Percentiles rank a stretch among this genome's conserved stretches.
Conservation (phyloP, 2,888 invertebrate species). For the Cheilosia impressa region DNA sequence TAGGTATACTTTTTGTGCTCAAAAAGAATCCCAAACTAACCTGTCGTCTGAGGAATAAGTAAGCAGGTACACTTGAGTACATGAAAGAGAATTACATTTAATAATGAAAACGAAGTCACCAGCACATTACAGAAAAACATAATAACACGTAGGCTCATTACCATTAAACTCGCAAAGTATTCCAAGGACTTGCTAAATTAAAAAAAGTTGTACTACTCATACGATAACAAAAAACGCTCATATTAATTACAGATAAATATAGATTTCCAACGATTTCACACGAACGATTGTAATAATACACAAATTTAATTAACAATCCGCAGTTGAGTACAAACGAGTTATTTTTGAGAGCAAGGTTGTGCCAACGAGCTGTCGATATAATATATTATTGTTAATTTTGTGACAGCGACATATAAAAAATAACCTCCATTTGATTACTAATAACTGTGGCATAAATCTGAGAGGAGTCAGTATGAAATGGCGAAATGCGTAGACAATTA, state of each 20-base stretch:
- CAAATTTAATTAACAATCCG: neutral
- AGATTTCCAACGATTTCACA: neutral
- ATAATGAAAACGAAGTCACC: neutral
- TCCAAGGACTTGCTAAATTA: neutral
- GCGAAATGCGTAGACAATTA: no score
- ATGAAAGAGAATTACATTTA: neutral
- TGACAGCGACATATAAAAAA: neutral
- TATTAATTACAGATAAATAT: neutral
- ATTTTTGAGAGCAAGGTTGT: conserved; percentile 10
- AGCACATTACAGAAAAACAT: neutral
- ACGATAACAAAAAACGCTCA: neutral
- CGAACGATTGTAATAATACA: neutral
- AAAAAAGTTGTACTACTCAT: neutral
- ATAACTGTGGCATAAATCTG: no score
- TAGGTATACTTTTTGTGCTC: neutral
- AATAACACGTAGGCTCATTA: neutral
- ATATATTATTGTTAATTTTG: neutral
- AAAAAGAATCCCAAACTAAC: neutral
- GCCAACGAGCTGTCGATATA: neutral
- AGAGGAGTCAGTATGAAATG: no score
- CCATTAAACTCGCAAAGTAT: neutral
- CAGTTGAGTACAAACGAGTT: neutral
- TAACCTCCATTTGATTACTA: neutral
- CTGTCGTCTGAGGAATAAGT: neutral
- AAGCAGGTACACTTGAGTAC: neutral